A percentile compares a stretch with the other conserved stretches of the same genome.
Evolutionary conservation across 2,797 vertebrate species (phyloP).

Genomic region (Lagodon rhomboides): DNA sequence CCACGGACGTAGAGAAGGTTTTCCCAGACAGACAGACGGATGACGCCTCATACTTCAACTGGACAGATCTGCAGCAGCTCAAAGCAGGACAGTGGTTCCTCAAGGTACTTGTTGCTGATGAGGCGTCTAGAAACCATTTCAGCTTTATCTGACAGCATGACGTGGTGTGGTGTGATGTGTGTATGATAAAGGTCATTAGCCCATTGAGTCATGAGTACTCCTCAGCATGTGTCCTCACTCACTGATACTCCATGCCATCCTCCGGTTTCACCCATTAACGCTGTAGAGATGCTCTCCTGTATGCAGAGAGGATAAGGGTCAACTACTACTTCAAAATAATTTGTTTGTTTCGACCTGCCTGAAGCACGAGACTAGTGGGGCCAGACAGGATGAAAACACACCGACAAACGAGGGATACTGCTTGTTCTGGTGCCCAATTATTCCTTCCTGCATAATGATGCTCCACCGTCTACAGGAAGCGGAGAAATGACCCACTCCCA

Average conservation of each 20-base stretch:
- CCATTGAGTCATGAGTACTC: conserved; percentile 3
- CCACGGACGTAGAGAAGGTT: conserved; percentile 89
- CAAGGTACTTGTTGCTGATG: conserved; percentile 80
- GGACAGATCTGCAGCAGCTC: conserved; percentile 92
- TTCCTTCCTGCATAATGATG: conserved; percentile 2
- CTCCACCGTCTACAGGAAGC: neutral
- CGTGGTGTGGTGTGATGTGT: neutral
- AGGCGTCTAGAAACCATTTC: neutral
- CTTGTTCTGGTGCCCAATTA: neutral
- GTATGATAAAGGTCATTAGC: conserved; percentile 28
- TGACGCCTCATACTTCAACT: conserved; percentile 91
- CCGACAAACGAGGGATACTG: neutral
- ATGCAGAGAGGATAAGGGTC: conserved; percentile 4
- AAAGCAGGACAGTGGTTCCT: conserved; percentile 95
- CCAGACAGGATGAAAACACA: conserved; percentile 9
- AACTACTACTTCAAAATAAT: conserved; percentile 2
- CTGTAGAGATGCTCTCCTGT: neutral
- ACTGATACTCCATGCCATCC: conserved; percentile 11
- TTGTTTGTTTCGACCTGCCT: conserved; percentile 10
- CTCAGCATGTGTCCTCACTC: neutral
- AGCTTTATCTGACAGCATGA: neutral
- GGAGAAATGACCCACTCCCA: neutral
- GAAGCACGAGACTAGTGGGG: neutral
- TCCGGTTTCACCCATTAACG: conserved; percentile 17
- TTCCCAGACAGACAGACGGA: conserved; percentile 87